A percentile compares a stretch with the other conserved stretches of the same genome.
phyloP scores from a whole-genome alignment of 1,140 invertebrate genomes.

The Meloidogyne chitwoodi region DNA sequence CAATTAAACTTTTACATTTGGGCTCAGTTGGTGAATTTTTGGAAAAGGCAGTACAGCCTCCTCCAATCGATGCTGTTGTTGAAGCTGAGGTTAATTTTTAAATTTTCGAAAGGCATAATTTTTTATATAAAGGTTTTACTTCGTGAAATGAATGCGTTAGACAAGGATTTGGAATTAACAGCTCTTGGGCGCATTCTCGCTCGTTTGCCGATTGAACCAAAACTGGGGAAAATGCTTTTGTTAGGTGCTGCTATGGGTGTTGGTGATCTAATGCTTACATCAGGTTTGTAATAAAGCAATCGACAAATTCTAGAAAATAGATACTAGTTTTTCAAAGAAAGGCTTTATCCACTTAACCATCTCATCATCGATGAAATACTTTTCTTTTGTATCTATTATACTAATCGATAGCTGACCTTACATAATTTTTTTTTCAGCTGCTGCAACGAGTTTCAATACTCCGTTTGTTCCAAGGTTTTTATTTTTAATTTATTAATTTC shows the following conservation, averaged over 20 bases:
- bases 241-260: constrained; percentile 61
- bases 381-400: too few species aligned
- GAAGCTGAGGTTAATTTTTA: constrained; percentile 62
- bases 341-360: neutral
- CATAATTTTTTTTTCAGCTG: constrained; percentile 79
- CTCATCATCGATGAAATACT: too few species aligned
- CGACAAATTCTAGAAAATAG: too few species aligned
- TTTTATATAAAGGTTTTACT: constrained; percentile 32
- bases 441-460: constrained; percentile 84
- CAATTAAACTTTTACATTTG: constrained; percentile 63
- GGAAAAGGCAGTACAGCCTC: constrained; percentile 64
- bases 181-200: constrained; percentile 63
- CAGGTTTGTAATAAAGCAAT: too few species aligned
- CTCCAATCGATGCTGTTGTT: constrained; percentile 64
- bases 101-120: neutral
- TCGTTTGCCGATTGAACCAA: constrained; percentile 63
- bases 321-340: too few species aligned
- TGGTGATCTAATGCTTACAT: constrained; percentile 47
- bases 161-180: constrained; percentile 63
- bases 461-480: constrained; percentile 63
- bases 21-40: constrained; percentile 63
- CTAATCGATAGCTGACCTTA: too few species aligned
- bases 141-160: constrained; percentile 63
- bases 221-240: constrained; percentile 64
- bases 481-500: too few species aligned